Conservation (phyloP, 2,797 vertebrate species). For the Meriones psammophilus region DNA sequence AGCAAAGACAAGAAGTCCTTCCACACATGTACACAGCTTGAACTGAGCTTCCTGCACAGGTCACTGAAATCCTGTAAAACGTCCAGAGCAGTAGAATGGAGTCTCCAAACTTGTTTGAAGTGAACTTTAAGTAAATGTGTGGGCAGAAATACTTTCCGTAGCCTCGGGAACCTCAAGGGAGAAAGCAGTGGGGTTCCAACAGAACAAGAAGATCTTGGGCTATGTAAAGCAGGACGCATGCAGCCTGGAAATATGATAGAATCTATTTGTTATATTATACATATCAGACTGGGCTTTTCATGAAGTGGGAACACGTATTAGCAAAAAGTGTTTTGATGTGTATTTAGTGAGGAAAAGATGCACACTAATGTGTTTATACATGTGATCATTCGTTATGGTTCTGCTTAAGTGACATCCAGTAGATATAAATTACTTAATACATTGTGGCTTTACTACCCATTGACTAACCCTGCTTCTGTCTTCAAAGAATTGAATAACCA, state of each 20-base stretch:
- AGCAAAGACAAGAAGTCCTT: slow-evolving; percentile 27
- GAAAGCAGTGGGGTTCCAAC: background rate
- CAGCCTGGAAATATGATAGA: background rate
- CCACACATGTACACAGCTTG: slow-evolving; percentile 4
- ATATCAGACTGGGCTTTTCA: background rate
- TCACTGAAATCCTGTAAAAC: background rate
- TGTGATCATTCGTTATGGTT: background rate
- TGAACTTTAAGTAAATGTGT: background rate
- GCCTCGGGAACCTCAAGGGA: background rate
- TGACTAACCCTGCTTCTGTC: background rate
- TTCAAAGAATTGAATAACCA: slow-evolving; percentile 10
- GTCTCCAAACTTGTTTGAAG: slow-evolving; percentile 13
- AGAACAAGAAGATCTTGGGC: background rate
- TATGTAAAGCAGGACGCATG: background rate
- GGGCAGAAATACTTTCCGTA: background rate
- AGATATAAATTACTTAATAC: slow-evolving; percentile 2
- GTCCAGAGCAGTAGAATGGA: background rate
- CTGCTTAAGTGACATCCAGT: background rate
- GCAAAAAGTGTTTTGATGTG: background rate
- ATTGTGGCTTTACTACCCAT: slow-evolving; percentile 6
- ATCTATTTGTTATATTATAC: background rate
- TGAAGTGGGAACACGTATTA: background rate
- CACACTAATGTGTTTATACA: background rate
- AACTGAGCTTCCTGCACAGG: slow-evolving; percentile 13
- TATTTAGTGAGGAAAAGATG: background rate